Evolutionary conservation across 2,113 vertebrate genomes (phyloP), one percentile per base, ranked within the genome.

Genomic region (Neotragus pygmaeus): DNA sequence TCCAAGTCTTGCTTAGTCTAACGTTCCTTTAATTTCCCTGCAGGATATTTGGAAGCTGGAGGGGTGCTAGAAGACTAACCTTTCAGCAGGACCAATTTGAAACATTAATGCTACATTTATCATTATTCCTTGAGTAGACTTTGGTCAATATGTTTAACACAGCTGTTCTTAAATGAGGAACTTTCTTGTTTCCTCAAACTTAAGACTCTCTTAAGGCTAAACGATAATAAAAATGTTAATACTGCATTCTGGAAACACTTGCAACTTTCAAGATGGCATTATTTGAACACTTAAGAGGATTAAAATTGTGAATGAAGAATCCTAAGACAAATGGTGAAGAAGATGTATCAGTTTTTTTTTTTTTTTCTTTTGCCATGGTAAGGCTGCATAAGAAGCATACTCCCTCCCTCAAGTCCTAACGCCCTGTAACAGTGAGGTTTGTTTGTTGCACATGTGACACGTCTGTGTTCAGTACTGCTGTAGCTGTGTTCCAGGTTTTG

Each of bases 11-110:
- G 51, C 83, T 33, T 91, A 81, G 62, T 15, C 73, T 43, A 53
- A 89, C 45, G 16, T 88, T 80, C 36, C 77, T 98, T 97, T 98
- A 70, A 90, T 96, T 98, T 98, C 66, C 93, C 66, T 81, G 45
- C 14, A 94, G 93, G 73, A 93, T 97, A 97, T 94, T 98, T 89
- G 95, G 95, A 94, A 94, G 85, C 60, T 47, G 86, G 77, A 30
- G 87, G 82, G 62, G 78, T 98, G 60, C 97, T 70, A 85, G 82
- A 94, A 78, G 95, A 95, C 88, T 1, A 1, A 15, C n/a, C 91
- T 98, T 93, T 98, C 92, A 62, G 83, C 73, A 83, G 39, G 6
- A 0, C 73, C 89, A 8, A n/a, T 25, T 93, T 93, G 70, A 80
- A 98, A 88, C 85, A 58, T 90, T 97, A 90, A 90, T 82, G 90